Conservation (phyloP, 2,113 vertebrate species). For the Muntiacus muntjak region DNA sequence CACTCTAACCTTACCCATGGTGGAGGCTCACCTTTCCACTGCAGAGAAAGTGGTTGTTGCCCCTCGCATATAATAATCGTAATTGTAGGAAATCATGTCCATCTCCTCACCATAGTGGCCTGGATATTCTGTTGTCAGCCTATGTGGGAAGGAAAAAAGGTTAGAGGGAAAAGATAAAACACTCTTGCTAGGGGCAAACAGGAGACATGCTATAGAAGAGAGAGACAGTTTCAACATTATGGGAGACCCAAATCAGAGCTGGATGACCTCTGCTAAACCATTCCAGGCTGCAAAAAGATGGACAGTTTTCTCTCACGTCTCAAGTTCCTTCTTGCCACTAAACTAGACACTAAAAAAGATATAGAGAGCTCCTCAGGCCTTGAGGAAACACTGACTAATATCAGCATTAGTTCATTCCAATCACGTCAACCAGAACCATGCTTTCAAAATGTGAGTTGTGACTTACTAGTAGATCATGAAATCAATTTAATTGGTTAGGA, state of each 20-base stretch:
- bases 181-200: not conserved
- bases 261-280: not conserved
- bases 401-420: not conserved
- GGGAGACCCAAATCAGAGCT: not conserved
- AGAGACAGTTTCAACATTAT: not conserved
- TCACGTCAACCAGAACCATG: not conserved
- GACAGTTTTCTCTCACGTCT: accelerated
- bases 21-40: slow-evolving; percentile 88
- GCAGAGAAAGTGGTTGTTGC: slow-evolving; percentile 95
- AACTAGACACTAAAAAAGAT: not conserved
- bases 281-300: not conserved
- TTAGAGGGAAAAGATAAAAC: not conserved
- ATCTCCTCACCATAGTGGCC: slow-evolving; percentile 90
- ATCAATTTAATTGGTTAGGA: not conserved
- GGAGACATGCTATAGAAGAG: not conserved
- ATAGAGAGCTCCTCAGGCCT: not conserved
- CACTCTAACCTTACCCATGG: accelerated
- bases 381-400: not conserved
- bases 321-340: not conserved
- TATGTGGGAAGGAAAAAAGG: slow-evolving; percentile 53
- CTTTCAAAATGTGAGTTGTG: not conserved
- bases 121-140: slow-evolving; percentile 92
- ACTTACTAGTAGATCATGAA: not conserved
- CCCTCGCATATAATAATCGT: slow-evolving; percentile 94
- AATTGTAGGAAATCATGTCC: slow-evolving; percentile 91